Evolutionary conservation across 2,113 vertebrate species (phyloP).

Genomic region (Gymnarchus niloticus): DNA sequence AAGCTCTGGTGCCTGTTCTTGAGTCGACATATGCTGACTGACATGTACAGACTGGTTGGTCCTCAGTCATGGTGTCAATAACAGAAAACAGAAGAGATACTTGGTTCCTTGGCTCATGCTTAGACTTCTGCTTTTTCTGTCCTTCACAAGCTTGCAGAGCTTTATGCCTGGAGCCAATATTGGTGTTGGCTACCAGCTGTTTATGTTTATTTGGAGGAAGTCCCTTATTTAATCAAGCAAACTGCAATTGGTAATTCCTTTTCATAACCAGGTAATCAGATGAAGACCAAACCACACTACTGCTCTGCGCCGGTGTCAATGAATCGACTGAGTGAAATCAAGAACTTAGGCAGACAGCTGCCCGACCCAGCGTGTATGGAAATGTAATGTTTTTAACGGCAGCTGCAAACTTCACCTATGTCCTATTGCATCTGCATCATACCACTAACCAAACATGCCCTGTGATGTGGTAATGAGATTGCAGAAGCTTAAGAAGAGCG

Average conservation of each 20-base stretch:
- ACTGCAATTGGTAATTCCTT: background rate
- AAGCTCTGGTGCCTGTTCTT: background rate
- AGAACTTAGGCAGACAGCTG: background rate
- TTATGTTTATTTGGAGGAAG: too few relatives aligned
- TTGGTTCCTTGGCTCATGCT: background rate
- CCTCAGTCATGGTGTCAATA: background rate
- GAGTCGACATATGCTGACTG: background rate
- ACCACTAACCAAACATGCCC: background rate
- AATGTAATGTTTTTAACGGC: background rate
- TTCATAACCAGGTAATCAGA: background rate
- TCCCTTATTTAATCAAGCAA: background rate
- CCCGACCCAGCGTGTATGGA: background rate
- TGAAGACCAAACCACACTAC: background rate
- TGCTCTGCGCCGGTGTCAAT: background rate
- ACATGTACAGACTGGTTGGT: background rate
- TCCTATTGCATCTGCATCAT: background rate
- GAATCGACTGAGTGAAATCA: background rate
- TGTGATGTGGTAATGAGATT: background rate
- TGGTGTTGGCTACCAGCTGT: too few relatives aligned
- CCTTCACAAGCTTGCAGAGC: too few relatives aligned
- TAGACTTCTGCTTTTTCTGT: background rate
- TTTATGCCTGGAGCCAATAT: too few relatives aligned
- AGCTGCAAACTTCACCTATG: too few relatives aligned
- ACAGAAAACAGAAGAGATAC: background rate
- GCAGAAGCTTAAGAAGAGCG: too few relatives aligned